These are phyloP conservation scores for Argyrosomus regius DNA, from an alignment of 2,797 vertebrate species.

Conservation along the genomic window DNA sequence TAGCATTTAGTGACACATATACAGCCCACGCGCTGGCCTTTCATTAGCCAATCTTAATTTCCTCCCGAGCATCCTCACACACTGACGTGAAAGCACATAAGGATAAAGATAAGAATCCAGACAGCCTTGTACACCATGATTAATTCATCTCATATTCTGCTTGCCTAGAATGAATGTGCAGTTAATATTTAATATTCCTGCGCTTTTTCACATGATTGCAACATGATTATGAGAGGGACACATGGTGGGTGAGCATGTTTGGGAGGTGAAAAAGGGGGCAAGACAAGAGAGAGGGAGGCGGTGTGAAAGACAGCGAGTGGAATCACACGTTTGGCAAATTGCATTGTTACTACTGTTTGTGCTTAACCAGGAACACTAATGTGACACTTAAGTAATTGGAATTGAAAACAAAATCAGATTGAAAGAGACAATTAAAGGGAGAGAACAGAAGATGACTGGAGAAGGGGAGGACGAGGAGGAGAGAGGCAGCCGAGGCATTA, in stretches of 20 bases:
- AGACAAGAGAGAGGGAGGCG: neutral
- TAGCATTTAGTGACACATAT: constrained; percentile 13
- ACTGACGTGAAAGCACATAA: constrained; percentile 46
- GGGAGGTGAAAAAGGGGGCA: constrained; percentile 15
- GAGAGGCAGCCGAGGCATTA: constrained; percentile 13
- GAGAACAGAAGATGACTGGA: constrained; percentile 19
- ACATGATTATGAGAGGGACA: constrained; percentile 54
- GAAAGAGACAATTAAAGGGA: constrained; percentile 42
- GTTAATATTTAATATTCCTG: constrained; percentile 82
- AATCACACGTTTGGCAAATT: constrained; percentile 42
- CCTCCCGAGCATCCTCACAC: constrained; percentile 49
- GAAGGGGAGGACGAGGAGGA: constrained; percentile 9
- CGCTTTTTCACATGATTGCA: constrained; percentile 68
- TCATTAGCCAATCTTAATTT: constrained; percentile 62
- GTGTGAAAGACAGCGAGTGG: constrained; percentile 20
- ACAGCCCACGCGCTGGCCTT: neutral
- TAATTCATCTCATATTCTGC: constrained; percentile 82
- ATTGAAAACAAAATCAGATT: constrained; percentile 61
- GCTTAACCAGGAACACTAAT: constrained; percentile 49
- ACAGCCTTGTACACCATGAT: constrained; percentile 77
- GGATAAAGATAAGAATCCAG: constrained; percentile 64
- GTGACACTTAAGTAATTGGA: constrained; percentile 56
- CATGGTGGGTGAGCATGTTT: constrained; percentile 23
- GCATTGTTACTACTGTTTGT: constrained; percentile 48
- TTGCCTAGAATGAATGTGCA: constrained; percentile 75